Evolutionary conservation across 1,140 invertebrate species (phyloP), one percentile per base, ranked within the genome.

Genomic region (Formica exsecta): DNA sequence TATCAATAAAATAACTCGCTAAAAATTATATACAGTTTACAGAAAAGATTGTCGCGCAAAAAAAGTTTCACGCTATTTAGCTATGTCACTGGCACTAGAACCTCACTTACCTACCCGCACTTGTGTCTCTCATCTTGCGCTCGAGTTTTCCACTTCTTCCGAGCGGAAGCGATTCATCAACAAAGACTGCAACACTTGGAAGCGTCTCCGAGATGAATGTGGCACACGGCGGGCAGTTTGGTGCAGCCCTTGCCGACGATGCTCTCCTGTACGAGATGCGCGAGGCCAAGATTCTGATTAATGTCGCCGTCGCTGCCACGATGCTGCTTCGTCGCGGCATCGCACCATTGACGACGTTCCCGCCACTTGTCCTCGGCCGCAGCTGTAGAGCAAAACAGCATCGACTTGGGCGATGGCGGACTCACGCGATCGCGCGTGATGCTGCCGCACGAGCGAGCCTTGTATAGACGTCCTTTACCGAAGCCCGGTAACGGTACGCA

Each of bases 131-230:
- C 16, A 32, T 73, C 25, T 76, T 29, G 81, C 62, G 19, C 29
- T 57, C 4, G 62, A 83, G 9, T 38, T 77, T 25, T 59, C n/a
- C 44, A 19, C 3, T 22, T 62, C 25, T 32, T 68, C 38, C 32
- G 32, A 80, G 65, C 48, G 16, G 22, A 8, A 65, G 70, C 19
- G 74, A 22, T 91, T 91, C 77, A 95, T 96, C 95, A 96, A 95
- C 96, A 96, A 76, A 96, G 95, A 91, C 95, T 96, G 90, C 96
- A 96, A 85, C 96, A 96, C 89, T 96, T 96, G 44, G 95, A 96
- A 29, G 95, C 93, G 73, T 96, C 95, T 64, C 95, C 95, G 57
- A 96, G 93, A 91, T 96, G 96, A 61, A 96, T 94, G 44, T 96
- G 95, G 89, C 96, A 96, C 61, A 96, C 95, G 0, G 95, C 92